Percentiles rank a stretch among this genome's conserved stretches.
phyloP scores from a whole-genome alignment of 2,113 vertebrate species.

The Thunnus maccoyii region DNA sequence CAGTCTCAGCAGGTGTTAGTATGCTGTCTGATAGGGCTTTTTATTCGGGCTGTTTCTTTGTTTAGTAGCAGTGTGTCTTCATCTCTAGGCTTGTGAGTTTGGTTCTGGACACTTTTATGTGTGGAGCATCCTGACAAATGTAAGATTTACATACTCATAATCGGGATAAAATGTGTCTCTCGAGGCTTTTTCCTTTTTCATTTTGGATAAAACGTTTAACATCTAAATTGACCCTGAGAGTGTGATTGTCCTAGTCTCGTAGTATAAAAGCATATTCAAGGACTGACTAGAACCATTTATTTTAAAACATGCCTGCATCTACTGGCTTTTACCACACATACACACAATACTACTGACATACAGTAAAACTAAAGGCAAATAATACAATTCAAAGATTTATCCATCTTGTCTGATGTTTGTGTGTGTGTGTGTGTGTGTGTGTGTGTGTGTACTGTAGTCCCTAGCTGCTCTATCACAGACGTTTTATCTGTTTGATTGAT shows the following conservation, averaged over 20 bases:
- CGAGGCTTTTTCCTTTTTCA: slow-evolving; percentile 6
- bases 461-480: slow-evolving; percentile 14
- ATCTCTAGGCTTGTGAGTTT: slow-evolving; percentile 19
- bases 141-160: slow-evolving; percentile 30
- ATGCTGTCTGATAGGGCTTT: background rate
- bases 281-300: background rate
- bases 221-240: background rate
- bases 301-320: background rate
- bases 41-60: background rate
- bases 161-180: slow-evolving; percentile 1
- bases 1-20: background rate
- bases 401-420: background rate
- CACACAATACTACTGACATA: background rate
- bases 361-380: background rate
- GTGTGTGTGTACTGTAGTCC: slow-evolving; percentile 1
- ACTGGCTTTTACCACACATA: background rate
- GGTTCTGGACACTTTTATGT: slow-evolving; percentile 4
- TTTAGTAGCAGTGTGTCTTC: slow-evolving; percentile 13
- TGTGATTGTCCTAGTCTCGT: background rate
- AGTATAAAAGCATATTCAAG: background rate
- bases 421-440: background rate
- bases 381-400: slow-evolving; percentile 23
- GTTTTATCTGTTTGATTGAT: slow-evolving; percentile 49
- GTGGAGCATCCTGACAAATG: background rate
- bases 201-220: slow-evolving; percentile 8